Conservation (phyloP, 2,113 vertebrate species). For the Hydrochoerus hydrochaeris region DNA sequence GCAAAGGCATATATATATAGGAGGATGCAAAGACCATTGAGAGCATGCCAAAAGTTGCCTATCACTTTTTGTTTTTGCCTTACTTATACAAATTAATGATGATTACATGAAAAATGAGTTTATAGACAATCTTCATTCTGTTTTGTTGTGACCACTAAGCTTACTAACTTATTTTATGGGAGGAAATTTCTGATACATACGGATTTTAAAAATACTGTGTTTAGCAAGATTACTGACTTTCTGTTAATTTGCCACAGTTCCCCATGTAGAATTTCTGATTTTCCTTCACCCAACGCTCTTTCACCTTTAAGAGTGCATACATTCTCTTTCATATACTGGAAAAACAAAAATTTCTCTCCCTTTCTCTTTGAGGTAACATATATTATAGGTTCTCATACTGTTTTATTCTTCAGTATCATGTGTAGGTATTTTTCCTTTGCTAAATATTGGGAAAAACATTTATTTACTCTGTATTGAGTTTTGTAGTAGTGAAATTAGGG, state of each 20-base stretch:
- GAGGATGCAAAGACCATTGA: background rate
- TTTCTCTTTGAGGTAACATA: background rate
- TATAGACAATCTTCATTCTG: background rate
- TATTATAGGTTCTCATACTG: background rate
- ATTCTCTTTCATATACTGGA: background rate
- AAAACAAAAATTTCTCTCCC: background rate
- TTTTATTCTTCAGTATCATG: background rate
- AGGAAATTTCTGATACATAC: background rate
- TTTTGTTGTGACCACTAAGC: background rate
- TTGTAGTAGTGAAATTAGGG: background rate
- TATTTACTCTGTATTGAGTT: background rate
- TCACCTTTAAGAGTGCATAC: background rate
- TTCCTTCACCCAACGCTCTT: background rate
- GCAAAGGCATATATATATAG: background rate
- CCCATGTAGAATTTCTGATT: background rate
- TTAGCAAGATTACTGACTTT: background rate
- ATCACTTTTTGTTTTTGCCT: background rate
- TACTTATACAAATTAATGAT: background rate
- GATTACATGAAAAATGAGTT: conserved; percentile 1
- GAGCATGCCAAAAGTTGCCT: background rate
- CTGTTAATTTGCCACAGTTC: background rate
- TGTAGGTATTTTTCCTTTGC: background rate
- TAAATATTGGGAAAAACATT: conserved; percentile 39
- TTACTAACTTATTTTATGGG: background rate
- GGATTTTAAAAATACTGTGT: background rate